Evolutionary conservation across 2,888 invertebrate genomes (phyloP).

Genomic region (Drosophila diplacantha): DNA sequence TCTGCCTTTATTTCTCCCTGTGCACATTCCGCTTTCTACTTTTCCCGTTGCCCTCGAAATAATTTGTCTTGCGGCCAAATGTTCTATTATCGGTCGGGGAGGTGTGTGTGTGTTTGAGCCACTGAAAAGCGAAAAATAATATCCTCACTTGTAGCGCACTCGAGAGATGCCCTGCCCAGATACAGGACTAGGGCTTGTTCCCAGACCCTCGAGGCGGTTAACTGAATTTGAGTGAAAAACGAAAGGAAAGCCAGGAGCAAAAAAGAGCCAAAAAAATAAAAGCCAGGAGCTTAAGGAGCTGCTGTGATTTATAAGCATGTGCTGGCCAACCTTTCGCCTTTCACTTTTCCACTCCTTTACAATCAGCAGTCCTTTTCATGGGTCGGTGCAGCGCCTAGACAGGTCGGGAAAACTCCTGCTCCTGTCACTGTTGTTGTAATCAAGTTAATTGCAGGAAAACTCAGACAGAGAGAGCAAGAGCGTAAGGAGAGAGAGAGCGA

Average conservation of each 20-base stretch:
- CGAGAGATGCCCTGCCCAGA: constrained; percentile 51
- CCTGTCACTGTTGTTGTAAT: constrained; percentile 55
- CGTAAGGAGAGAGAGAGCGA: constrained; percentile 44
- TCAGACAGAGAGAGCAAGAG: neutral
- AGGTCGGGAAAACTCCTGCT: constrained; percentile 2
- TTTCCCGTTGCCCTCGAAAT: constrained; percentile 37
- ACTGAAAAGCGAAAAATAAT: constrained; percentile 51
- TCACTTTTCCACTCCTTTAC: constrained; percentile 17
- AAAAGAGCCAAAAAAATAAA: neutral
- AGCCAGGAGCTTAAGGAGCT: constrained; percentile 38
- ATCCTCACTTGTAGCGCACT: constrained; percentile 45
- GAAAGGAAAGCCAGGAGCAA: constrained; percentile 32
- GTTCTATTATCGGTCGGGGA: constrained; percentile 60
- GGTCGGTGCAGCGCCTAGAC: constrained; percentile 21
- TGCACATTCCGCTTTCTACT: constrained; percentile 35
- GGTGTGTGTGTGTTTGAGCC: constrained; percentile 26
- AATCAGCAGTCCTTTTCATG: constrained; percentile 34
- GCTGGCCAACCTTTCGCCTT: constrained; percentile 28
- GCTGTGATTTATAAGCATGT: constrained; percentile 42
- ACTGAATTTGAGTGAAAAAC: constrained; percentile 66
- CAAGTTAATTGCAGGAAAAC: constrained; percentile 64
- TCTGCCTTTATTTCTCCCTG: neutral
- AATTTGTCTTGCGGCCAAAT: constrained; percentile 69
- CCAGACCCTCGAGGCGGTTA: constrained; percentile 57
- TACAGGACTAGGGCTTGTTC: constrained; percentile 22